These are phyloP conservation scores for Volucella inflata DNA, from an alignment of 2,888 invertebrate species.

Conservation along the genomic window DNA sequence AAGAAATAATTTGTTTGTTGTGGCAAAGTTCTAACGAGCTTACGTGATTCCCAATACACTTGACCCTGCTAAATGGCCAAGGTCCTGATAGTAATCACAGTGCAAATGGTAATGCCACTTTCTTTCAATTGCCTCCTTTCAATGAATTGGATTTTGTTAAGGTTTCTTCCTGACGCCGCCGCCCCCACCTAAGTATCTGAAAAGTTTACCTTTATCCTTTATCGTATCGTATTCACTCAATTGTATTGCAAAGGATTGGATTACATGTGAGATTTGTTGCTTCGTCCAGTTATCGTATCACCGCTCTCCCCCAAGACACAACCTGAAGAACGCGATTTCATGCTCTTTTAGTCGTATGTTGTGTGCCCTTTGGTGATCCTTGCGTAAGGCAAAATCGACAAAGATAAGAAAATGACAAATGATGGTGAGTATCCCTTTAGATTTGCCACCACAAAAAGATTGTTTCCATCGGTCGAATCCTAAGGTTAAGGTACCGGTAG, in stretches of 20 bases:
- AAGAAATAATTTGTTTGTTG: constrained; percentile 2
- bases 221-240: constrained; percentile 18
- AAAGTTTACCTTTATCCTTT: constrained; percentile 36
- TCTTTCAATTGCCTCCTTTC: constrained; percentile 19
- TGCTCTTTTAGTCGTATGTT: constrained; percentile 16
- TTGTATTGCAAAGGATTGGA: constrained; percentile 34
- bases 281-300: constrained; percentile 36
- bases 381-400: constrained; percentile 37
- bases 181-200: constrained; percentile 2
- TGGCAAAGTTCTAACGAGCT: constrained; percentile 23
- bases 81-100: constrained; percentile 32
- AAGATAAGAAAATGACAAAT: constrained; percentile 62
- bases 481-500: neutral
- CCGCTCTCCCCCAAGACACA: constrained; percentile 16
- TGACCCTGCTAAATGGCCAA: constrained; percentile 26
- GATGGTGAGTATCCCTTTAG: constrained; percentile 38
- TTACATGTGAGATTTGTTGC: constrained; percentile 54
- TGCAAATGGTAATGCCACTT: constrained; percentile 12
- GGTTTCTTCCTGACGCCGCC: constrained; percentile 3
- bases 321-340: constrained; percentile 15
- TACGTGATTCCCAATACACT: neutral
- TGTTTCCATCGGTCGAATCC: constrained; percentile 1
- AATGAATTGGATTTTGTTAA: neutral
- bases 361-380: constrained; percentile 16
- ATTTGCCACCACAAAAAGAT: constrained; percentile 10